phyloP scores from a whole-genome alignment of 2,888 invertebrate genomes.

The Lasioglossum marginatum region DNA sequence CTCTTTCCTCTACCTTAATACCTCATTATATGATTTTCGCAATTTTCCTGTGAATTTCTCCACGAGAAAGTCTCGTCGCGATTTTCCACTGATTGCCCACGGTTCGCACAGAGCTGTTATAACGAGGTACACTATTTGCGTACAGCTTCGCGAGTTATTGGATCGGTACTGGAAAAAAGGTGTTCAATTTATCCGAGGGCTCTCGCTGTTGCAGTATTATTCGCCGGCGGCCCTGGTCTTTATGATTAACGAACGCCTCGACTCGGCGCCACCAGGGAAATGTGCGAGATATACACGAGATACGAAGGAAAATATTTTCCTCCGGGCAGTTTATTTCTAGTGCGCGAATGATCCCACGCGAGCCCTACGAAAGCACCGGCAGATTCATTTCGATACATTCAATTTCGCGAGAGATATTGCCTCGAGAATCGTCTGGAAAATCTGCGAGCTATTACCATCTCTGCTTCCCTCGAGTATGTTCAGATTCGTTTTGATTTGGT shows the following conservation, averaged over 20 bases:
- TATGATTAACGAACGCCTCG: slow-evolving; percentile 46
- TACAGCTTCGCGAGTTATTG: slow-evolving; percentile 5
- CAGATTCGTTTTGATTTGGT: background rate
- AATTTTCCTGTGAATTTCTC: background rate
- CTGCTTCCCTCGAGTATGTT: background rate
- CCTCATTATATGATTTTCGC: background rate
- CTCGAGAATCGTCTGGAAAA: background rate
- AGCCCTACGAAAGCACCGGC: slow-evolving; percentile 23
- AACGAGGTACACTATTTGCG: slow-evolving; percentile 2
- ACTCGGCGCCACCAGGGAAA: slow-evolving; percentile 52
- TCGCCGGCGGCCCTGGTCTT: slow-evolving; percentile 21
- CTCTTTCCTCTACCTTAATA: background rate
- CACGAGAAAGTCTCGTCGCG: background rate
- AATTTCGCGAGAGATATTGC: background rate
- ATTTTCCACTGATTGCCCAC: background rate
- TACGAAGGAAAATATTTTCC: slow-evolving; percentile 52
- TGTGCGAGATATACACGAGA: slow-evolving; percentile 21
- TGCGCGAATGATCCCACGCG: slow-evolving; percentile 29
- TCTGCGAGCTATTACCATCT: background rate
- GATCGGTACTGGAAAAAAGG: slow-evolving; percentile 9
- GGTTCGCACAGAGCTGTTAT: background rate
- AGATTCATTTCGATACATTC: slow-evolving; percentile 25
- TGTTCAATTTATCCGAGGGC: slow-evolving; percentile 25
- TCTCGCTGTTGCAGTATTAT: background rate
- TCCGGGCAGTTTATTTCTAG: slow-evolving; percentile 35